A percentile compares a stretch with the other conserved stretches of the same genome.
Evolutionary conservation across 2,888 invertebrate genomes (phyloP).

Genomic region (Melinopterus prodromus): DNA sequence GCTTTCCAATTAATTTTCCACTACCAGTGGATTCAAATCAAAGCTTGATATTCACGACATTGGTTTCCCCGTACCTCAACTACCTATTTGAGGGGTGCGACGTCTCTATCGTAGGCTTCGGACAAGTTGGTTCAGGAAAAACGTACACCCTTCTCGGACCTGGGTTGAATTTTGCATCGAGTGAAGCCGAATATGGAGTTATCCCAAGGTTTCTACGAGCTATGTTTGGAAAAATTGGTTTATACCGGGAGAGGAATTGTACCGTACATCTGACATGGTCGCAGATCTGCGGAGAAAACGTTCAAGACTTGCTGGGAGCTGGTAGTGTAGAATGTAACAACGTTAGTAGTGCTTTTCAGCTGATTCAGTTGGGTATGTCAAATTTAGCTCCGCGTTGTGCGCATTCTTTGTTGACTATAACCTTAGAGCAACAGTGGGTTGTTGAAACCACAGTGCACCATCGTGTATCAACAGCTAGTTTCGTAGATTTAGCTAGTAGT

Average conservation of each 20-base stretch:
- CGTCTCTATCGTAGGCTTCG: slow-evolving; percentile 76
- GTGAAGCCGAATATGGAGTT: slow-evolving; percentile 76
- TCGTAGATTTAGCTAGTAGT: slow-evolving; percentile 72
- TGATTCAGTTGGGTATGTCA: slow-evolving; percentile 72
- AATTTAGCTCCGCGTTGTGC: slow-evolving; percentile 66
- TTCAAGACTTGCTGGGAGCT: slow-evolving; percentile 65
- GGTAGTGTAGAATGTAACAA: slow-evolving; percentile 67
- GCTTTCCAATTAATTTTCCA: slow-evolving; percentile 66
- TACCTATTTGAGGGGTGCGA: slow-evolving; percentile 78
- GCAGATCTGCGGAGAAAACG: slow-evolving; percentile 74
- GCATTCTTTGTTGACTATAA: slow-evolving; percentile 76
- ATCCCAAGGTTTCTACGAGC: slow-evolving; percentile 77
- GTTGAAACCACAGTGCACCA: slow-evolving; percentile 74
- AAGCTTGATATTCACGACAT: slow-evolving; percentile 69
- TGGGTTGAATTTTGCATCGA: slow-evolving; percentile 67
- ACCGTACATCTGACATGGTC: slow-evolving; percentile 77
- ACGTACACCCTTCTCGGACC: slow-evolving; percentile 78
- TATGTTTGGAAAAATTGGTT: slow-evolving; percentile 72
- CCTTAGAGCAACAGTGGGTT: slow-evolving; percentile 78
- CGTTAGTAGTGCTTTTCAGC: slow-evolving; percentile 75
- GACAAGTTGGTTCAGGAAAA: slow-evolving; percentile 72
- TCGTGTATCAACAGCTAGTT: slow-evolving; percentile 76
- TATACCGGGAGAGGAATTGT: slow-evolving; percentile 71
- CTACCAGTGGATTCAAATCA: slow-evolving; percentile 70
- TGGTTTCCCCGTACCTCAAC: slow-evolving; percentile 72